phyloP scores from a whole-genome alignment of 2,888 invertebrate genomes.

The Cryptocephalus moraei region DNA sequence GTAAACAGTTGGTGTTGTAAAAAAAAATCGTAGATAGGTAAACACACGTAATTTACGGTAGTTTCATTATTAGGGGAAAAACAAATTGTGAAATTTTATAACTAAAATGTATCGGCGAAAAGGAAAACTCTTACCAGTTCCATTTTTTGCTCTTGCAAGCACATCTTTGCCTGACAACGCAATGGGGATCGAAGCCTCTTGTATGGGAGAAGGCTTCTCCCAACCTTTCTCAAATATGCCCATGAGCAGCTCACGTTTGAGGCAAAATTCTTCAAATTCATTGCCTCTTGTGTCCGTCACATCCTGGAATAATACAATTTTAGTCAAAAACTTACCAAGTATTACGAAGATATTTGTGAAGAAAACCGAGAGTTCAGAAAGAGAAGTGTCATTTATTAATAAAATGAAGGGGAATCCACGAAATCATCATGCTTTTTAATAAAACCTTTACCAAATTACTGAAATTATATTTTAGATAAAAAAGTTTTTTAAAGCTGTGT shows the following conservation, averaged over 20 bases:
- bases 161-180: slow-evolving; percentile 97
- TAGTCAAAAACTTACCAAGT: neutral
- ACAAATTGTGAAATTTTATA: no score
- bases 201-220: slow-evolving; percentile 99
- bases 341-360: neutral
- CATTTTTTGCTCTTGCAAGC: slow-evolving; percentile 97
- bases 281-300: slow-evolving; percentile 98
- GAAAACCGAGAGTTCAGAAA: no score
- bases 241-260: slow-evolving; percentile 95
- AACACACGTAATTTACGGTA: no score
- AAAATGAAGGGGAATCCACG: slow-evolving; percentile 36
- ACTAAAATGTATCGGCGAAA: neutral
- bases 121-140: slow-evolving; percentile 57
- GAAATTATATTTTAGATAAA: neutral
- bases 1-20: neutral
- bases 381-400: slow-evolving; percentile 29
- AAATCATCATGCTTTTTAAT: slow-evolving; percentile 22
- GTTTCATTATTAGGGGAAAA: no score
- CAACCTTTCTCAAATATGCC: slow-evolving; percentile 99
- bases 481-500: neutral
- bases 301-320: slow-evolving; percentile 52
- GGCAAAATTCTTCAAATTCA: slow-evolving; percentile 98
- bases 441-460: neutral
- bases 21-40: neutral
- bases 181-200: slow-evolving; percentile 98